These are phyloP conservation scores for Drosophila hawaiiensis DNA, from an alignment of 2,888 invertebrate genomes.

Conservation along the genomic window DNA sequence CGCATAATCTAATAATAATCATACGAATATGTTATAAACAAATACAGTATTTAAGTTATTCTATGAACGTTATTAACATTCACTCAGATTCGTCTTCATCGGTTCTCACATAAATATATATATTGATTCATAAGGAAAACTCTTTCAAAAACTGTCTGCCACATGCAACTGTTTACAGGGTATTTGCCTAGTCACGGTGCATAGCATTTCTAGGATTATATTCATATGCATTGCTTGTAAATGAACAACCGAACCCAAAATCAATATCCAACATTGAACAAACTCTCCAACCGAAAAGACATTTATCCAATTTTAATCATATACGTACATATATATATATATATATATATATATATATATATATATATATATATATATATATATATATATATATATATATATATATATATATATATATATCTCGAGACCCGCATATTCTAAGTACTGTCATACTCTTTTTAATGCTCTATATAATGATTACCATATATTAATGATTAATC, in stretches of 20 bases:
- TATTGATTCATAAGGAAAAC: neutral
- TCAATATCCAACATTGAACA: neutral
- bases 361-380: neutral
- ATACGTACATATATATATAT: conserved; percentile 2
- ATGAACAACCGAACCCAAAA: neutral
- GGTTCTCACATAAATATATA: neutral
- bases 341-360: neutral
- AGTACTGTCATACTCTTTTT: conserved; percentile 33
- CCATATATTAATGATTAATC: conserved; percentile 75
- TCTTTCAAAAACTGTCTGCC: neutral
- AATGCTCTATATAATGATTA: conserved; percentile 64
- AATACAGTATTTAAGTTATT: neutral
- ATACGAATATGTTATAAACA: neutral
- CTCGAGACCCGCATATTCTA: conserved; percentile 10
- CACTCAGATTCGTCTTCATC: too few relatives aligned
- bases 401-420: conserved; percentile 5
- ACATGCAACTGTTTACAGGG: conserved; percentile 21
- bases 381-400: neutral
- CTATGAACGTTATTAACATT: neutral
- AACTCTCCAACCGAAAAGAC: conserved; percentile 4
- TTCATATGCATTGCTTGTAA: conserved; percentile 6
- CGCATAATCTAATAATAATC: neutral
- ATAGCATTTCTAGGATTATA: neutral
- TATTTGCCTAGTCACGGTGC: conserved; percentile 20
- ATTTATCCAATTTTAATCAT: conserved; percentile 21